These are phyloP conservation scores for Scaeva pyrastri DNA, from an alignment of 2,888 invertebrate species.

Conservation along the genomic window DNA sequence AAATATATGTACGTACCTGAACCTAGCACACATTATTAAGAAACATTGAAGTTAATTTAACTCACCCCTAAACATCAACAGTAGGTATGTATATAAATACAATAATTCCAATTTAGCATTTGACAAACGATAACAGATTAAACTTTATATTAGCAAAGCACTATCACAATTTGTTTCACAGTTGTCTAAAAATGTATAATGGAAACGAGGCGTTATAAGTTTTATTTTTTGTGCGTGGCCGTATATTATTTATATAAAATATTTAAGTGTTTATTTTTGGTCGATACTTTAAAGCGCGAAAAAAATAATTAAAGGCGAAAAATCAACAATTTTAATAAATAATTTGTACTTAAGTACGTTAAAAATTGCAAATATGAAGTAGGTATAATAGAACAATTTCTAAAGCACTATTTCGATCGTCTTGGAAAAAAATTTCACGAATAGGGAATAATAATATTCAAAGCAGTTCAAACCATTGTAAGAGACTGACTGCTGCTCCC, in stretches of 20 bases:
- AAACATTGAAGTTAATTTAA: conserved; percentile 25
- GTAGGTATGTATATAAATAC: conserved; percentile 12
- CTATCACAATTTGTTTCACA: conserved; percentile 31
- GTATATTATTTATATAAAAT: conserved; percentile 36
- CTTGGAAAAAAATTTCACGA: conserved; percentile 37
- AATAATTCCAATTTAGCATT: conserved; percentile 45
- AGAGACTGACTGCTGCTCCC: conserved; percentile 53
- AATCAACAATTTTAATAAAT: conserved; percentile 14
- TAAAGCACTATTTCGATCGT: conserved; percentile 30
- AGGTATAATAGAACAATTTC: neutral
- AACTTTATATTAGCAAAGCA: conserved; percentile 15
- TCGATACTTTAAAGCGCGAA: conserved; percentile 53
- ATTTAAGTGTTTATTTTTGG: conserved; percentile 32
- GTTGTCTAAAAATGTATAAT: conserved; percentile 2
- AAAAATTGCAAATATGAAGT: conserved; percentile 7
- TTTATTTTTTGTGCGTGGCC: conserved; percentile 4
- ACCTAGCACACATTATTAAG: neutral
- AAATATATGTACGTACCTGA: too few relatives aligned
- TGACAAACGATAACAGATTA: conserved; percentile 26
- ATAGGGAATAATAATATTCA: conserved; percentile 18
- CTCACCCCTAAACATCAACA: conserved; percentile 53
- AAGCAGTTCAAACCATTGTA: conserved; percentile 61
- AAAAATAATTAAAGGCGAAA: conserved; percentile 24
- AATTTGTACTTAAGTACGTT: conserved; percentile 5
- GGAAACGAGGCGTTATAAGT: conserved; percentile 12